A percentile compares a stretch with the other conserved stretches of the same genome.
These are phyloP conservation scores for Meandrusa payeni DNA, from an alignment of 2,888 invertebrate genomes.

Conservation along the genomic window DNA sequence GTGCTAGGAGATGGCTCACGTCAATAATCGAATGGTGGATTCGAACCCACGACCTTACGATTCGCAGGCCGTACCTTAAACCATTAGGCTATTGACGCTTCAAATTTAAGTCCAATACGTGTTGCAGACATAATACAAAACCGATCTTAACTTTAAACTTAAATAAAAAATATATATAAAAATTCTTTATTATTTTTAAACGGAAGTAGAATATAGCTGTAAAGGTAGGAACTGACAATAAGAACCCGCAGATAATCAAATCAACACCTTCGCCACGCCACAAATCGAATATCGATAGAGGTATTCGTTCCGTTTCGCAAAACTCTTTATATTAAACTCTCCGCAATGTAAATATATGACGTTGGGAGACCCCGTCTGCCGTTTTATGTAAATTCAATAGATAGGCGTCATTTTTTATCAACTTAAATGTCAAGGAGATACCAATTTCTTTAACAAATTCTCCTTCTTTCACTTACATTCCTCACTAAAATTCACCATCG, in stretches of 20 bases:
- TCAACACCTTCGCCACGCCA: constrained; percentile 23
- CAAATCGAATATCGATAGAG: constrained; percentile 29
- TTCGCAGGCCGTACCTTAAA: too few species aligned
- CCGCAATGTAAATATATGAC: constrained; percentile 36
- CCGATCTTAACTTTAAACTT: too few species aligned
- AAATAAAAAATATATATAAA: too few species aligned
- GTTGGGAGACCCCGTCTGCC: constrained; percentile 30
- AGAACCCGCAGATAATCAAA: constrained; percentile 21
- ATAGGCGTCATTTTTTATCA: constrained; percentile 37
- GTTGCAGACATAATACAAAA: too few species aligned
- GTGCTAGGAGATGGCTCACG: too few species aligned
- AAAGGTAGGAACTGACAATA: constrained; percentile 18
- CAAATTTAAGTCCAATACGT: too few species aligned
- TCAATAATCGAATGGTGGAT: too few species aligned
- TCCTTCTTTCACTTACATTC: too few species aligned
- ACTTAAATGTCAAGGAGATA: constrained; percentile 23
- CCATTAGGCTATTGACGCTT: too few species aligned
- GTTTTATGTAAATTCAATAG: constrained; percentile 53
- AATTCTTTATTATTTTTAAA: not conserved
- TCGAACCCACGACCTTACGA: too few species aligned
- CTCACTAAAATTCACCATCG: too few species aligned
- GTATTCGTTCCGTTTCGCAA: constrained; percentile 13
- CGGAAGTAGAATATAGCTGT: constrained; percentile 10
- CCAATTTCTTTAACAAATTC: constrained; percentile 8
- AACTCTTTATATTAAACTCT: constrained; percentile 23